Base-by-base conservation (phyloP, 2,888 invertebrate genomes). In the Dasypolia templi region DNA sequence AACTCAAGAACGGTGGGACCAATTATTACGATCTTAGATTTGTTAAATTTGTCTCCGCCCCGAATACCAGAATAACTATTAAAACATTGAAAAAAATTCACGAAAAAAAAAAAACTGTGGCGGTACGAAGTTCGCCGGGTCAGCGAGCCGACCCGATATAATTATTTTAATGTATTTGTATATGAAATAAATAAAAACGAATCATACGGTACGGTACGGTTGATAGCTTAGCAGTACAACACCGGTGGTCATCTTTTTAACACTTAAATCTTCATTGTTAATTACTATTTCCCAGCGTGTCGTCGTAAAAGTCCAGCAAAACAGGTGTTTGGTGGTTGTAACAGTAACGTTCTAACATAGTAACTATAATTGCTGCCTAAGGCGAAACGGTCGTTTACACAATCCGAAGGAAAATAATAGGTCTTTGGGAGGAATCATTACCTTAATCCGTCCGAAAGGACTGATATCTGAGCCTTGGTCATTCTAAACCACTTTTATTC, bases 231-330 rank as follows among this genome's bases (percentile, higher is more conserved):
- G 22, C 49, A 69, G 39, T 64, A 44, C 51, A 3, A 19, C 56
- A 44, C 12, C 5, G 42, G 74, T 59, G 62, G 42, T 29, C 26
- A 65, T 29, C n/a, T 17, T 32, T 35, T 39, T 39, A 51, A 75
- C 35, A 70, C 44, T 78, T 49, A 53, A 58, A 44, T 46, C 58
- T 53, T 73, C 63, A 55, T 49, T 73, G 26, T 53, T 79, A 59
- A 77, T 80, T 73, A 51, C 17, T 51, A 62, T 75, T 64, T 42
- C 46, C 56, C 3, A 68, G 11, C 17, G n/a, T 53, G 44, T 46
- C 49, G 51, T 80, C 62, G 29, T 78, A 76, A 68, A 62, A 42
- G 42, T 29, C 6, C n/a, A 35, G 35, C 26, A 42, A 67, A 49
- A 56, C 49, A 58, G 56, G 51, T 75, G 76, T 29, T 74, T 56